phyloP scores from a whole-genome alignment of 1,140 invertebrate genomes.

The Reticulitermes speratus region DNA sequence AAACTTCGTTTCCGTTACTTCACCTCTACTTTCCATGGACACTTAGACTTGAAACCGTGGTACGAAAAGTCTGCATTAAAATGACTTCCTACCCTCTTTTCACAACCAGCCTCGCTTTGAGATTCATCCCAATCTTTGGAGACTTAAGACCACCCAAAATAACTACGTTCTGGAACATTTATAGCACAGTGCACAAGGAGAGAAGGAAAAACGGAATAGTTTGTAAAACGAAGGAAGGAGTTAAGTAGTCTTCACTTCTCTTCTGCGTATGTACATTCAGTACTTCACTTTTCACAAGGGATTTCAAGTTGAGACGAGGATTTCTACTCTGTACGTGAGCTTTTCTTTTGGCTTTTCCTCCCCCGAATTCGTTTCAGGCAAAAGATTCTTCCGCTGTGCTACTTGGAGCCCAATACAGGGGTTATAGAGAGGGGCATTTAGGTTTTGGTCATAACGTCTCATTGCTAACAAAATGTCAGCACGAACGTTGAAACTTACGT shows the following conservation, averaged over 20 bases:
- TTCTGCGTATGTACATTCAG: slow-evolving; percentile 6
- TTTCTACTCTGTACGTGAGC: background rate
- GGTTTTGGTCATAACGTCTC: background rate
- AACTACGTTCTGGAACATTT: too few relatives aligned
- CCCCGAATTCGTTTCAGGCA: background rate
- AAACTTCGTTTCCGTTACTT: background rate
- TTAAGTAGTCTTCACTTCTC: background rate
- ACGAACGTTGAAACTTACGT: background rate
- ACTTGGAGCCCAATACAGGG: background rate
- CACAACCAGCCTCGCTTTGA: background rate
- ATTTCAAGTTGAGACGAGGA: background rate
- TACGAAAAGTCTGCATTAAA: too few relatives aligned
- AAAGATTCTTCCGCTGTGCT: background rate
- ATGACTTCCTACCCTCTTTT: too few relatives aligned
- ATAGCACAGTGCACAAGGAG: background rate
- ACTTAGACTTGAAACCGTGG: background rate
- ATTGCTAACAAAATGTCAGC: background rate
- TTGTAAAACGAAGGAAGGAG: background rate
- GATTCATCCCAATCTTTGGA: background rate
- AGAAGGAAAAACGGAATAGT: background rate
- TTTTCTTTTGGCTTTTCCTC: background rate
- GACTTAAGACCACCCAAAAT: background rate
- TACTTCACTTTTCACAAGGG: slow-evolving; percentile 5
- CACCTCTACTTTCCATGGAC: background rate
- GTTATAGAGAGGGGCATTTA: background rate